Conservation (phyloP, 2,888 invertebrate species). For the Leptinotarsa tumamoca region DNA sequence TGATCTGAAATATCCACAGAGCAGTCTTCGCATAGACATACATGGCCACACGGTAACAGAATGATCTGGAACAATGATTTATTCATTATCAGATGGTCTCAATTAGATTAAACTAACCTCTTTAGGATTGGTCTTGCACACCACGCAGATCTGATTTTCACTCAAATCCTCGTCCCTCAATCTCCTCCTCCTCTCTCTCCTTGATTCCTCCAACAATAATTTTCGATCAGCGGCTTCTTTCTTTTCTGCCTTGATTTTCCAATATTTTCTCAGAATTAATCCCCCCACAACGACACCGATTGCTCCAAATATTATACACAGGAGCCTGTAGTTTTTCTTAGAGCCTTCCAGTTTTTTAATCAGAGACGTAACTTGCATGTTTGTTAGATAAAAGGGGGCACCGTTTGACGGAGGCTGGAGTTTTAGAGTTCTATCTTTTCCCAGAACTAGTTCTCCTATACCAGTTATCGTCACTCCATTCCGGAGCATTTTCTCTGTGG, state of each 20-base stretch:
- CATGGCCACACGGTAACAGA: slow-evolving; percentile 89
- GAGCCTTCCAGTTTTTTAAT: slow-evolving; percentile 80
- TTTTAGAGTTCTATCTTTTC: slow-evolving; percentile 74
- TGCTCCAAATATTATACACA: slow-evolving; percentile 70
- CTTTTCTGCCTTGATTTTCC: slow-evolving; percentile 68
- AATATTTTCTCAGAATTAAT: slow-evolving; percentile 67
- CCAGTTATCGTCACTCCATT: slow-evolving; percentile 83
- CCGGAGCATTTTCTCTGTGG: slow-evolving; percentile 87
- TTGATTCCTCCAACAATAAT: slow-evolving; percentile 74
- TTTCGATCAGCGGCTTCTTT: slow-evolving; percentile 72
- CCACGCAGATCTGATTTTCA: slow-evolving; percentile 81
- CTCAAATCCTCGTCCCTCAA: slow-evolving; percentile 74
- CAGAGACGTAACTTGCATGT: slow-evolving; percentile 80
- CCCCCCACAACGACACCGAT: slow-evolving; percentile 69
- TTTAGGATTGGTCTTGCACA: slow-evolving; percentile 87
- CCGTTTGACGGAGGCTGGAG: slow-evolving; percentile 81
- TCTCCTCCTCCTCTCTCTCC: slow-evolving; percentile 75
- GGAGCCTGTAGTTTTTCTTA: slow-evolving; percentile 74
- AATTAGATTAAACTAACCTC: slow-evolving; percentile 69
- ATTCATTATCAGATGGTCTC: too few relatives aligned
- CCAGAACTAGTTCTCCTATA: slow-evolving; percentile 80
- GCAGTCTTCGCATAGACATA: slow-evolving; percentile 91
- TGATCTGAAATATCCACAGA: slow-evolving; percentile 74
- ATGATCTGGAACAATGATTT: slow-evolving; percentile 73
- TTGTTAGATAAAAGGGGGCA: slow-evolving; percentile 82